Evolutionary conservation across 2,888 invertebrate genomes (phyloP).

Genomic region (Lagria hirta): DNA sequence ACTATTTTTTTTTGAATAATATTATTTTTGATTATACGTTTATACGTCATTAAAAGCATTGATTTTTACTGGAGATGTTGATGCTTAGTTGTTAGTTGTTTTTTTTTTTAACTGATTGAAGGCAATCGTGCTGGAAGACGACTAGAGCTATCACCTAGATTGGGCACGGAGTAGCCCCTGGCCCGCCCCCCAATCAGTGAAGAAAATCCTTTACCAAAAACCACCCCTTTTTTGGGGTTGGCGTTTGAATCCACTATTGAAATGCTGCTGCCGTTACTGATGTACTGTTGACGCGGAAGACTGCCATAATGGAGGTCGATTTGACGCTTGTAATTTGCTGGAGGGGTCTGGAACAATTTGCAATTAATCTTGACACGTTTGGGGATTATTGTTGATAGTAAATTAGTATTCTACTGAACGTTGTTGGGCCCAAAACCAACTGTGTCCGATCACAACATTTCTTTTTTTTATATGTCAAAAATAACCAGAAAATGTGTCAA

Average conservation of each 20-base stretch:
- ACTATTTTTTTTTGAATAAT: no score
- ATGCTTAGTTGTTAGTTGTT: conserved; percentile 31
- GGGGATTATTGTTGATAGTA: no score
- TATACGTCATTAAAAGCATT: no score
- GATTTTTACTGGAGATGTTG: no score
- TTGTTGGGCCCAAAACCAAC: no score
- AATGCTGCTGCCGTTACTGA: conserved; percentile 50
- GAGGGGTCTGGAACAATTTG: conserved; percentile 22
- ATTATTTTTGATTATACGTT: no score
- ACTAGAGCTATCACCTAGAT: conserved; percentile 71
- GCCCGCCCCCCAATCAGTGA: conserved; percentile 60
- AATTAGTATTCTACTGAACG: no score
- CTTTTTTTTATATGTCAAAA: no score
- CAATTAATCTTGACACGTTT: no score
- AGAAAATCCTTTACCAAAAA: conserved; percentile 68
- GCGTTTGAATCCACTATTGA: conserved; percentile 50
- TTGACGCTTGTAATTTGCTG: conserved; percentile 66
- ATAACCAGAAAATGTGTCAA: no score
- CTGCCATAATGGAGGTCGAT: conserved; percentile 79
- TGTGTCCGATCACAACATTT: no score
- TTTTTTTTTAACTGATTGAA: neutral
- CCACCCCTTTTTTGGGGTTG: conserved; percentile 65
- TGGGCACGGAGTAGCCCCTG: conserved; percentile 86
- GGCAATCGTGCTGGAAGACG: conserved; percentile 1
- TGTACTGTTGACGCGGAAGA: conserved; percentile 69